Evolutionary conservation across 2,888 invertebrate genomes (phyloP), one percentile per base, ranked within the genome.

Genomic region (Agonopterix arenella): DNA sequence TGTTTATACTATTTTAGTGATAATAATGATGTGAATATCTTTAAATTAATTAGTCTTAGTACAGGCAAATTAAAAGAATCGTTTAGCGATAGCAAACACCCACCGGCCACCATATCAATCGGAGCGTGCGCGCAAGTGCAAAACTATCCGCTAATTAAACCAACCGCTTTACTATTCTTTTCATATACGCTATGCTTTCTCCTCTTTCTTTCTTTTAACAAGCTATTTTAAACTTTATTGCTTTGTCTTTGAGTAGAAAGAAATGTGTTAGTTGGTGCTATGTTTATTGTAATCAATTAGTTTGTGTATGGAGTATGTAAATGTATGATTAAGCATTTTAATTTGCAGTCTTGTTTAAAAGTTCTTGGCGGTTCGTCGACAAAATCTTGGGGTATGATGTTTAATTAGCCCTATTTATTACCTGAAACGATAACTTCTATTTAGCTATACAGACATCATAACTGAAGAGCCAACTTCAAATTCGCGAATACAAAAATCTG

Each of bases 151-250:
- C 51, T 56, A 63, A 63, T 63, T 63, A 63, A 61, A 57, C 10
- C 54, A 48, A 48, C 46, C 48, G 48, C 54, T 55, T 54, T 52
- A 58, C 57, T 56, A 58, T 55, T 58, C 52, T 54, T 58, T 54
- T 56, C 53, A 55, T 57, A 59, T 54, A 59, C 49, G 53, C 54
- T 52, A 54, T 59, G 61, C 61, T 61, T 61, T 61, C 61, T 56
- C 61, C 54, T 48, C 54, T 48, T 11, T 28, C 41, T 36, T 16
- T 41, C 16, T 4, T 10, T 41, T 8, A 7, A 7, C 44, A 40
- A 18, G 16, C 28, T 40, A 47, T 16, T 9, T 28, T 47, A 4
- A 9, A 47, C 50, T 36, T 9, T 47, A 44, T 44, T 11, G 13
- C 42, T 1, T 43, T 9, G 11, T 1, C 0, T 43, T 43, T 13